phyloP scores from a whole-genome alignment of 2,888 invertebrate species.

The Heliconius hortense region DNA sequence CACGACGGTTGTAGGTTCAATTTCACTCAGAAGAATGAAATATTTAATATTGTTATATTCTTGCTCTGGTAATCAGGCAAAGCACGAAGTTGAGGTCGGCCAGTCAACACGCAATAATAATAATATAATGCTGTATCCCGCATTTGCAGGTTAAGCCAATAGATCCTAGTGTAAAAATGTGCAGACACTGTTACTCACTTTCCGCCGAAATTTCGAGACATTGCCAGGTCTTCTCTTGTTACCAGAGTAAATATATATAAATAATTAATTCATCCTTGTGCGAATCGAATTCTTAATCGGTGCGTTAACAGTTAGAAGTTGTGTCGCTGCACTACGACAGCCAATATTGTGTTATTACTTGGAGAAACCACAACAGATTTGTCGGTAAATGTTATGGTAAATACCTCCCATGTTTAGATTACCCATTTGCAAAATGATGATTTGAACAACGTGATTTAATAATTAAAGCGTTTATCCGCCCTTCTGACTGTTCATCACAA shows the following conservation, averaged over 20 bases:
- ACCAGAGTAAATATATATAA: neutral
- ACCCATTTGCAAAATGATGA: neutral
- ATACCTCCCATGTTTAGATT: neutral
- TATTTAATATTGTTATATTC: too few relatives aligned
- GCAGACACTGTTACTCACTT: too few relatives aligned
- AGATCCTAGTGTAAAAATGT: too few relatives aligned
- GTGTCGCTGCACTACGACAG: neutral
- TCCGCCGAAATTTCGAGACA: too few relatives aligned
- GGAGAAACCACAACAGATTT: neutral
- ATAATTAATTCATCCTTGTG: neutral
- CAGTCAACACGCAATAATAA: too few relatives aligned
- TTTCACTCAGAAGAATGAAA: too few relatives aligned
- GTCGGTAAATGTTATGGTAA: neutral
- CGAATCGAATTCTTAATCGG: neutral
- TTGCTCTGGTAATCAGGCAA: too few relatives aligned
- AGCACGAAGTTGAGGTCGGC: too few relatives aligned
- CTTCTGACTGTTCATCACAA: neutral
- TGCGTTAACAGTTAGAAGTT: neutral
- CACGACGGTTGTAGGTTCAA: too few relatives aligned
- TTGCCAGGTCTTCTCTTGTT: too few relatives aligned
- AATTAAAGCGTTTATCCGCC: constrained; percentile 5
- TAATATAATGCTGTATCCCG: too few relatives aligned
- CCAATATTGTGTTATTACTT: neutral
- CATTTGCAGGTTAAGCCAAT: too few relatives aligned
- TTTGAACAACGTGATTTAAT: constrained; percentile 8